Evolutionary conservation across 1,140 invertebrate species (phyloP).

Genomic region (Orchesella cincta): DNA sequence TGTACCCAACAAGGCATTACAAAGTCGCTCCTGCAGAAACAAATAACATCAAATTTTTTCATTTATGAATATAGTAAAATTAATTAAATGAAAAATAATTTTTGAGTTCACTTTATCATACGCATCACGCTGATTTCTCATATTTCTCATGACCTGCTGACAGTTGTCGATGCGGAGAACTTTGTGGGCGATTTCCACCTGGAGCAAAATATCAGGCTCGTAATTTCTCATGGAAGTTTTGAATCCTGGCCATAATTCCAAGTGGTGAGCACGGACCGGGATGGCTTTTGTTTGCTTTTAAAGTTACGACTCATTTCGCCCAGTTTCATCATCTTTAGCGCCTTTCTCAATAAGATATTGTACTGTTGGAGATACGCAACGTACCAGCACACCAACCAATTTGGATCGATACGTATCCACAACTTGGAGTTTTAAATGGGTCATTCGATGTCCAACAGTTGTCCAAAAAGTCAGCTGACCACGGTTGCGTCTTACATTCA

Average conservation of each 20-base stretch:
- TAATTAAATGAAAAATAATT: too few relatives aligned
- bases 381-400: too few relatives aligned
- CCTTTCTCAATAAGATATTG: constrained; percentile 51
- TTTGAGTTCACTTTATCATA: too few relatives aligned
- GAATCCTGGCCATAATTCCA: constrained; percentile 75
- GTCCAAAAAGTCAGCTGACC: too few relatives aligned
- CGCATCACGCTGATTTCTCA: background rate
- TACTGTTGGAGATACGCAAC: constrained; percentile 49
- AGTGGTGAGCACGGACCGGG: constrained; percentile 58
- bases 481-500: too few relatives aligned
- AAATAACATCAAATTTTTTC: too few relatives aligned
- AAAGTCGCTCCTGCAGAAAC: too few relatives aligned
- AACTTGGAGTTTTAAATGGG: too few relatives aligned
- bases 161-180: constrained; percentile 52
- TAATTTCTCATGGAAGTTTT: constrained; percentile 76
- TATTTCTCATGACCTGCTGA: constrained; percentile 57
- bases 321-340: constrained; percentile 50
- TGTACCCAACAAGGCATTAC: too few relatives aligned
- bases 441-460: too few relatives aligned
- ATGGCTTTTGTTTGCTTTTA: constrained; percentile 66
- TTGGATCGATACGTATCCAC: too few relatives aligned
- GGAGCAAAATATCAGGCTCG: constrained; percentile 70
- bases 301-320: constrained; percentile 70
- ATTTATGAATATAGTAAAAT: too few relatives aligned
- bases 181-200: constrained; percentile 55